Percentiles rank a stretch among this genome's conserved stretches.
phyloP scores from a whole-genome alignment of 2,888 invertebrate genomes.

The Nasonia oneida region DNA sequence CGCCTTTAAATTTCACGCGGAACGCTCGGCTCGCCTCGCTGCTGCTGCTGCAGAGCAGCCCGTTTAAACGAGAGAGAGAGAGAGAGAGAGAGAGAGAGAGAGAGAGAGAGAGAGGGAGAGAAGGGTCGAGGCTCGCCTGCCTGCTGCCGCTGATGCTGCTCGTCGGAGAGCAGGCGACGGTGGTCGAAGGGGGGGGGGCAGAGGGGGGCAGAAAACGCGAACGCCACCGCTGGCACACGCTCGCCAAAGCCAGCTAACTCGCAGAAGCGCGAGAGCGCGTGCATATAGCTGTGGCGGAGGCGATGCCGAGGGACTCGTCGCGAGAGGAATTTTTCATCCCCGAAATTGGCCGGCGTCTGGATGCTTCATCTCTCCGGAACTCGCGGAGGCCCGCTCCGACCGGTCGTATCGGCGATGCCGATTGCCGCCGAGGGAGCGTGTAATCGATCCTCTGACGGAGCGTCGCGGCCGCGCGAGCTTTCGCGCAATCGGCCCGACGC shows the following conservation, averaged over 20 bases:
- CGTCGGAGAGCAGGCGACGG: conserved; percentile 20
- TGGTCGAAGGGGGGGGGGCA: neutral
- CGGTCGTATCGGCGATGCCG: no score
- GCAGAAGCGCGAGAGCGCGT: neutral
- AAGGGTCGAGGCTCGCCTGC: conserved; percentile 26
- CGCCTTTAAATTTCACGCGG: conserved; percentile 64
- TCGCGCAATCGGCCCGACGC: neutral
- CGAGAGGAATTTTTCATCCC: conserved; percentile 46
- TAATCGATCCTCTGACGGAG: no score
- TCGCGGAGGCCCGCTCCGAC: no score
- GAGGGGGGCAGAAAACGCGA: conserved; percentile 57
- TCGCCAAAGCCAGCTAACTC: conserved; percentile 10
- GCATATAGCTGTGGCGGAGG: neutral
- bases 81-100: conserved; percentile 42
- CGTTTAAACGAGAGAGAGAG: conserved; percentile 46
- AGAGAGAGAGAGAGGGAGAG: conserved; percentile 31
- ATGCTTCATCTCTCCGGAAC: conserved; percentile 36
- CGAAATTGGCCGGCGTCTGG: conserved; percentile 42
- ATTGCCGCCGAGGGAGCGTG: no score
- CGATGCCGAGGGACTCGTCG: conserved; percentile 7
- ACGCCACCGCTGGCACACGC: conserved; percentile 36
- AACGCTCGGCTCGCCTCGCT: conserved; percentile 52
- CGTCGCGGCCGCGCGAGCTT: neutral
- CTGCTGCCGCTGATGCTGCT: conserved; percentile 12
- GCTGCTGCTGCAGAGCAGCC: conserved; percentile 21